Percentiles rank a stretch among this genome's conserved stretches.
phyloP scores from a whole-genome alignment of 2,888 invertebrate species.

The Agrochola litura region DNA sequence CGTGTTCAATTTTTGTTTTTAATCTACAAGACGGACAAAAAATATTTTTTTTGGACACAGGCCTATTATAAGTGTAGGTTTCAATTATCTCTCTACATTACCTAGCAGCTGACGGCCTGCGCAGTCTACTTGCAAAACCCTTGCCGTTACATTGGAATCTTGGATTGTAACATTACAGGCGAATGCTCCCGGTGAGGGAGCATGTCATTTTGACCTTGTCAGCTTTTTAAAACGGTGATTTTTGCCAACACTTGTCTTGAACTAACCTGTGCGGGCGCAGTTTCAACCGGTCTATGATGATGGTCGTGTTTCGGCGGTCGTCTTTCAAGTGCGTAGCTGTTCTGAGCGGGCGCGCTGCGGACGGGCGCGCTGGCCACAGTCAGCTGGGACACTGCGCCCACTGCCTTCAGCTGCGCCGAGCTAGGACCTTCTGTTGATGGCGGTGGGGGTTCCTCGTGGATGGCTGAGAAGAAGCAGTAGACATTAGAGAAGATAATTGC shows the following conservation, averaged over 20 bases:
- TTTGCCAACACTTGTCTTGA: background rate
- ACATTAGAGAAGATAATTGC: background rate
- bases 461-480: conserved; percentile 67
- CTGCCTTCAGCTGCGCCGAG: conserved; percentile 83
- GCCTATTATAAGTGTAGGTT: too few relatives aligned
- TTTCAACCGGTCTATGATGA: conserved; percentile 83
- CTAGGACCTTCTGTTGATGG: conserved; percentile 74
- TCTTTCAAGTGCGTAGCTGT: conserved; percentile 89
- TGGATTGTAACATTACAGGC: too few relatives aligned
- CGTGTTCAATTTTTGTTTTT: too few relatives aligned
- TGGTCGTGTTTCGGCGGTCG: conserved; percentile 80
- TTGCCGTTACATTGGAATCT: too few relatives aligned
- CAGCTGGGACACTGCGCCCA: conserved; percentile 89
- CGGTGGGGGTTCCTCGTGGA: conserved; percentile 74
- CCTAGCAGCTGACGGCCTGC: too few relatives aligned
- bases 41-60: too few relatives aligned
- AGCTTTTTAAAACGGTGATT: too few relatives aligned
- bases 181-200: too few relatives aligned
- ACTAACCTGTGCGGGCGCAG: conserved; percentile 77
- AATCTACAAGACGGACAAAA: too few relatives aligned
- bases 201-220: too few relatives aligned
- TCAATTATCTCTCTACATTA: too few relatives aligned
- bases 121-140: too few relatives aligned
- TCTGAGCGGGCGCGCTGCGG: conserved; percentile 91
- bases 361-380: conserved; percentile 92